These are phyloP conservation scores for Ostrea denselamellosa DNA, from an alignment of 1,140 invertebrate genomes.

Conservation along the genomic window DNA sequence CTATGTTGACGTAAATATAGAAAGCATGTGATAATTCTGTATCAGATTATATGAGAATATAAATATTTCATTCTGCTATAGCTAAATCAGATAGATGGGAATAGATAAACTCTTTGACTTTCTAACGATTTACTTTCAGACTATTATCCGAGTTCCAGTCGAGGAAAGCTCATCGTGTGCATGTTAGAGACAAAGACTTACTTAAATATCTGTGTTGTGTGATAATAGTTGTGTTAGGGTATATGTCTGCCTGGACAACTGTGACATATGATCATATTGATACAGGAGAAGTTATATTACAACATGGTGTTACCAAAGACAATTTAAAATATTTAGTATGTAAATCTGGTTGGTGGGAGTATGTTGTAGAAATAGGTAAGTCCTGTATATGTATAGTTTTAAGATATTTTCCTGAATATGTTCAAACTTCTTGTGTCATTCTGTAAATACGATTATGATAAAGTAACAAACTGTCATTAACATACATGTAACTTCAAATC, in stretches of 20 bases:
- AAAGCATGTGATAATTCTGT: too few species aligned
- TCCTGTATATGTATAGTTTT: conserved; percentile 41
- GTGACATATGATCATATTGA: conserved; percentile 79
- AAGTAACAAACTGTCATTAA: too few species aligned
- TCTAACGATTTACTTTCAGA: conserved; percentile 69
- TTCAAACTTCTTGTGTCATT: too few species aligned
- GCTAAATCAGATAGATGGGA: too few species aligned
- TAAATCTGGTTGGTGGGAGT: conserved; percentile 92
- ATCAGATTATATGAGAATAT: too few species aligned
- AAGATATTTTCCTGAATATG: too few species aligned
- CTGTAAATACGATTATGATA: too few species aligned
- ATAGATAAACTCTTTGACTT: too few species aligned
- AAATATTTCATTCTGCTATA: too few species aligned
- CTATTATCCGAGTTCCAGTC: conserved; percentile 86
- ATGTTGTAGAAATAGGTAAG: conserved; percentile 88
- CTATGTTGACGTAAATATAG: too few species aligned
- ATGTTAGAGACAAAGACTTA: conserved; percentile 90
- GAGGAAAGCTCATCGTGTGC: conserved; percentile 92
- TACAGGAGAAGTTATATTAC: conserved; percentile 76
- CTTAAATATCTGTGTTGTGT: conserved; percentile 89
- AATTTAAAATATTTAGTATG: conserved; percentile 83
- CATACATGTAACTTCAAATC: too few species aligned
- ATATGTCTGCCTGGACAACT: conserved; percentile 91
- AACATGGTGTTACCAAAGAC: conserved; percentile 77
- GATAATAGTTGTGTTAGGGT: conserved; percentile 88